A percentile compares a stretch with the other conserved stretches of the same genome.
Conservation (phyloP, 2,797 vertebrate species). For the Dendrocincla fuliginosa region DNA sequence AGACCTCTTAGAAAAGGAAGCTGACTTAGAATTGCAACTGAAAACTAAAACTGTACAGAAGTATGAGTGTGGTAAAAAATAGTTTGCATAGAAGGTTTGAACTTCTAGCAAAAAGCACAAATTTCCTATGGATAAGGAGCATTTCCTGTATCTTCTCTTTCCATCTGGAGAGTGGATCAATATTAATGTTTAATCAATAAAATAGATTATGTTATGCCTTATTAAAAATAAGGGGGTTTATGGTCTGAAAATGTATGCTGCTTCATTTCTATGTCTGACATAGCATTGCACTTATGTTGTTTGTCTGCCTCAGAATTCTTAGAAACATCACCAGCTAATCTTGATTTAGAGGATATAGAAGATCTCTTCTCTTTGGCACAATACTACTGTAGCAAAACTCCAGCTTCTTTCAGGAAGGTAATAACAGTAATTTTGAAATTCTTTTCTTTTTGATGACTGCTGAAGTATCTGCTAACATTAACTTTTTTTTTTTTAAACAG, state of each 20-base stretch:
- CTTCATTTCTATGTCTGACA: background rate
- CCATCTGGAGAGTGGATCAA: background rate
- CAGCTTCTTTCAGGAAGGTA: constrained; percentile 96
- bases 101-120: background rate
- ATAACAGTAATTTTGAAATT: background rate
- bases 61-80: background rate
- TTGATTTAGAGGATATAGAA: constrained; percentile 91
- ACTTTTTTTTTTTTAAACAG: background rate
- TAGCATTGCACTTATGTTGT: constrained; percentile 18
- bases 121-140: background rate
- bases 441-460: background rate
- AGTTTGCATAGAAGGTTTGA: background rate
- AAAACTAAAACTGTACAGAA: background rate
- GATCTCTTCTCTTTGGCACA: constrained; percentile 95
- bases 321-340: constrained; percentile 86
- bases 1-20: background rate
- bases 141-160: background rate
- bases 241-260: background rate
- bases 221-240: background rate
- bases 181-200: background rate
- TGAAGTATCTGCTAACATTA: background rate
- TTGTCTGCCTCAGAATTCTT: constrained; percentile 85
- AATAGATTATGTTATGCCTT: background rate
- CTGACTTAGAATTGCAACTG: background rate
- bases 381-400: constrained; percentile 97